Conservation (phyloP, 2,113 vertebrate species). For the Monopterus albus region DNA sequence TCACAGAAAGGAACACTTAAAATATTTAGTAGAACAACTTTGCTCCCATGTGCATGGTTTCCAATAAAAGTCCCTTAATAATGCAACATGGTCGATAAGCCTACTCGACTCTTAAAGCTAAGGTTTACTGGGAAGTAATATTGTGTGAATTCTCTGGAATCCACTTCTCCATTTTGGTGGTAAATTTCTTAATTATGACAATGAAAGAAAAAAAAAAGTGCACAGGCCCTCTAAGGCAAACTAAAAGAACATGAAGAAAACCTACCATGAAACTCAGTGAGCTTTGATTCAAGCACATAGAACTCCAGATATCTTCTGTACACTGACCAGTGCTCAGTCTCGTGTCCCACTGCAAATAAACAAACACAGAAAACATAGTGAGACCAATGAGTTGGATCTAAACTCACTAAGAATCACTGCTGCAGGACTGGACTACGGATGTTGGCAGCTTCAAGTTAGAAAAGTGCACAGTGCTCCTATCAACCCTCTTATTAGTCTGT, state of each 20-base stretch:
- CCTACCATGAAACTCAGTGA: constrained; percentile 97
- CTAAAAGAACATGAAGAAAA: neutral
- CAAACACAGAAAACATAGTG: constrained; percentile 10
- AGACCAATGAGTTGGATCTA: neutral
- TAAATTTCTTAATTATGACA: neutral
- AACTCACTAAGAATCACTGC: too few relatives aligned
- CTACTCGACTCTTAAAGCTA: too few relatives aligned
- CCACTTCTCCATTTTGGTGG: neutral
- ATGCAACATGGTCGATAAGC: too few relatives aligned
- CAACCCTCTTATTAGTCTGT: too few relatives aligned
- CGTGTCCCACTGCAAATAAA: constrained; percentile 88
- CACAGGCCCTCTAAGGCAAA: neutral
- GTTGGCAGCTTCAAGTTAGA: too few relatives aligned
- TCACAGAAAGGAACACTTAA: neutral
- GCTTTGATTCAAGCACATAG: constrained; percentile 96
- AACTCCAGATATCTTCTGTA: constrained; percentile 97
- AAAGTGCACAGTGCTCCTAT: too few relatives aligned
- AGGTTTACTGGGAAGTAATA: neutral
- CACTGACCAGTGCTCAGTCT: constrained; percentile 95
- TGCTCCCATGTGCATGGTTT: too few relatives aligned
- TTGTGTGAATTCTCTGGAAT: constrained; percentile 4
- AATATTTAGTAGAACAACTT: neutral
- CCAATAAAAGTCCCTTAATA: too few relatives aligned
- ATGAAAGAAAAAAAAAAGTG: neutral
- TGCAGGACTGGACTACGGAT: too few relatives aligned